Evolutionary conservation across 1,140 invertebrate genomes (phyloP), one percentile per base, ranked within the genome.

Genomic region (Scaptomyza montana): DNA sequence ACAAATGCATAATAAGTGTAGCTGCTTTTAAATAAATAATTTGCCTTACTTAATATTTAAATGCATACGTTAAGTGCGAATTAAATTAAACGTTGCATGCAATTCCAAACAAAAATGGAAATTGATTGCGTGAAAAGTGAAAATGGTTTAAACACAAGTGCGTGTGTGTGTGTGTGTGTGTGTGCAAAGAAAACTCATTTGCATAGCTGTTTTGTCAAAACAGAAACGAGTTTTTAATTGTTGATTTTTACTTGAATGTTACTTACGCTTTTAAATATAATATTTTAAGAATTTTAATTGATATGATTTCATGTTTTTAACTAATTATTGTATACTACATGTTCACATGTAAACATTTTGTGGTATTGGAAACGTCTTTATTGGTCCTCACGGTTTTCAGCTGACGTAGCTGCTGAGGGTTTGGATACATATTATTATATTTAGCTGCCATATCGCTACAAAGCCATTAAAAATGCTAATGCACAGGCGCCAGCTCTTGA

Each of bases 1-100:
- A 47, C 41, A 56, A 39, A n/a, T 33, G 19, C 43, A 6, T 28
- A 54, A 30, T 36, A 50, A 72, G 46, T 43, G 61, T 54, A 55
- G 41, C 54, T 64, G 64, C 82, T 67, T 67, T 87, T 81, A 78
- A 87, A 87, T 87, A 81, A 81, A 78, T 76, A 76, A 86, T 81
- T 78, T 70, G 63, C 71, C 72, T 78, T 78, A 75, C 78, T 75
- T 73, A 70, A 61, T 61, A 72, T 72, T 65, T 79, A 74, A 87
- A 81, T 70, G 77, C 71, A 70, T 77, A 78, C 71, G 70, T 87
- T 69, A 81, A 74, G 66, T 73, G 71, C 46, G 76, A 78, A 87
- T 82, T 85, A 70, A 87, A 79, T 87, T 82, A 82, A 78, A 82
- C 62, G 76, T 76, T 56, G 55, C 73, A 64, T 69, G 66, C 72